These are phyloP conservation scores for Clarias laeviceps DNA, from an alignment of 2,797 vertebrate species.

Conservation along the genomic window DNA sequence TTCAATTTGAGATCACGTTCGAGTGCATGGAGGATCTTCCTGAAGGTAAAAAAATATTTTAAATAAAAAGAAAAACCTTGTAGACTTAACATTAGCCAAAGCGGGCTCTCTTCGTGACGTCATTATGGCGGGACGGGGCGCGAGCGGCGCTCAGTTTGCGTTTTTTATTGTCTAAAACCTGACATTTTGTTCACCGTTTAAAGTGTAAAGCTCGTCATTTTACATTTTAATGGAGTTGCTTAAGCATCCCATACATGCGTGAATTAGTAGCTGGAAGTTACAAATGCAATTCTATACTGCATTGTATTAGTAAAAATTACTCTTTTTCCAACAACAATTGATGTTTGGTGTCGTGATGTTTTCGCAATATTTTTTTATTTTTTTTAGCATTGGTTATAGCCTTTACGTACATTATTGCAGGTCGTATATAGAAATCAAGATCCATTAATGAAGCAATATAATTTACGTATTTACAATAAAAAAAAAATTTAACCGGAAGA, in stretches of 20 bases:
- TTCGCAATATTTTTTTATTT: background rate
- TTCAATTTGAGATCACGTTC: constrained; percentile 92
- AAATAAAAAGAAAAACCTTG: background rate
- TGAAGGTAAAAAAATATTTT: constrained; percentile 75
- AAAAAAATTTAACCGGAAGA: background rate
- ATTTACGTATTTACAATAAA: background rate
- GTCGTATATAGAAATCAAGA: background rate
- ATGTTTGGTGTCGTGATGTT: background rate
- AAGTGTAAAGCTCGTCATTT: background rate
- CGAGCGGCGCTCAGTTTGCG: background rate
- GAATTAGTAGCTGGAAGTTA: background rate
- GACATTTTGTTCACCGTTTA: background rate
- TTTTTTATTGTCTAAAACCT: background rate
- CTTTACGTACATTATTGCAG: background rate
- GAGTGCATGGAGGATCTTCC: constrained; percentile 89
- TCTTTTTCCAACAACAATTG: background rate
- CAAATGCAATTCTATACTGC: too few species aligned
- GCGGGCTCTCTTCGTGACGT: background rate
- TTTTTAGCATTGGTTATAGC: background rate
- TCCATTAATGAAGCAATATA: background rate
- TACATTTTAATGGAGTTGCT: too few species aligned
- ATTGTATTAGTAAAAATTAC: background rate
- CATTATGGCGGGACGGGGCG: constrained; percentile 31
- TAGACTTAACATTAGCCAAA: background rate
- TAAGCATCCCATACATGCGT: background rate